A percentile compares a stretch with the other conserved stretches of the same genome.
These are phyloP conservation scores for Phalloptychus januarius DNA, from an alignment of 2,797 vertebrate species.

Conservation along the genomic window DNA sequence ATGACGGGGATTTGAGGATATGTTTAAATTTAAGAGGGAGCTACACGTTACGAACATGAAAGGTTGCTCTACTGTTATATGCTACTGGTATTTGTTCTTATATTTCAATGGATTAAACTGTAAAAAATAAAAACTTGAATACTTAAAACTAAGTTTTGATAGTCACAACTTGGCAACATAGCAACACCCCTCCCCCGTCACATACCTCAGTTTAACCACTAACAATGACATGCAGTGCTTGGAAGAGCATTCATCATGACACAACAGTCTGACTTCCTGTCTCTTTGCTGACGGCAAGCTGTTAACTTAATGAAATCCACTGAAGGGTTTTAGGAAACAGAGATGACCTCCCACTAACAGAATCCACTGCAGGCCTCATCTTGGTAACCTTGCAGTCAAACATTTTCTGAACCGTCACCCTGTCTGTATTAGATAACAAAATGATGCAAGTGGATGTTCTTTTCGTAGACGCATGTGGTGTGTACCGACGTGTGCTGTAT, in stretches of 20 bases:
- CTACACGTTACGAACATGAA: not conserved
- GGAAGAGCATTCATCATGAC: constrained; percentile 79
- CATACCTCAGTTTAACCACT: constrained; percentile 58
- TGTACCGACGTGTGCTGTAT: not conserved
- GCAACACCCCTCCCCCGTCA: not conserved
- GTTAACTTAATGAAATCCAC: constrained; percentile 83
- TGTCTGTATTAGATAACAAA: constrained; percentile 60
- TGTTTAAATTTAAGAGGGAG: not conserved
- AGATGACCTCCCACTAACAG: constrained; percentile 79
- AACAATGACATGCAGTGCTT: constrained; percentile 72
- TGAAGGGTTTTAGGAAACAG: constrained; percentile 70
- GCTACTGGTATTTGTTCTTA: not conserved
- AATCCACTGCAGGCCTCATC: constrained; percentile 66
- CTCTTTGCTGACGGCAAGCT: constrained; percentile 80
- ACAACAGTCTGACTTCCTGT: constrained; percentile 82
- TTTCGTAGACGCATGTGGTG: not conserved
- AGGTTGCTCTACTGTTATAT: not conserved
- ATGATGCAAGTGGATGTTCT: constrained; percentile 23
- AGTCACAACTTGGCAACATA: constrained; percentile 6
- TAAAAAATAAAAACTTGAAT: not conserved
- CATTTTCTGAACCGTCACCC: constrained; percentile 54
- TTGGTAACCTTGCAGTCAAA: constrained; percentile 72
- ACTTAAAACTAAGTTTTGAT: not conserved
- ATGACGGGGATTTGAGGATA: not conserved
- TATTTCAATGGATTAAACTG: not conserved